A percentile compares a stretch with the other conserved stretches of the same genome.
These are phyloP conservation scores for Bujurquina vittata DNA, from an alignment of 2,113 vertebrate species.

Conservation along the genomic window DNA sequence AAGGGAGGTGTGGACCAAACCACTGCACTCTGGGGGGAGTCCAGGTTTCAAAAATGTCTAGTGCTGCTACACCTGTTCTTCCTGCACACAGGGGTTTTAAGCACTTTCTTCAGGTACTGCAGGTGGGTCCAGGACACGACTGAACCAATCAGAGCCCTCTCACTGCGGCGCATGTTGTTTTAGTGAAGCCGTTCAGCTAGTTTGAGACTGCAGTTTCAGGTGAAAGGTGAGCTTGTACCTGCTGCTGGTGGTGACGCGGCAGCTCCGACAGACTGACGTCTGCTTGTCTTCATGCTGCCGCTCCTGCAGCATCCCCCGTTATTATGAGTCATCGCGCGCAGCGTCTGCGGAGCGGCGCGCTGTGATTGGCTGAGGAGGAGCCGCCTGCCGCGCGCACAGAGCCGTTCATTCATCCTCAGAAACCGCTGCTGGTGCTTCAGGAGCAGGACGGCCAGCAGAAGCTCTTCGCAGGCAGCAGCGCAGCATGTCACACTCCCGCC, in stretches of 20 bases:
- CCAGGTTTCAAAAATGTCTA: too few relatives aligned
- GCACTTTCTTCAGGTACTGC: neutral
- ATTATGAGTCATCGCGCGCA: slow-evolving; percentile 11
- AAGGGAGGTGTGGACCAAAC: neutral
- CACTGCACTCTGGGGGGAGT: too few relatives aligned
- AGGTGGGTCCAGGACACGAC: neutral
- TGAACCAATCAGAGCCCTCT: neutral
- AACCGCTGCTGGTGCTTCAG: slow-evolving; percentile 1
- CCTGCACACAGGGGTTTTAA: neutral
- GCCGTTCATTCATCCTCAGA: neutral
- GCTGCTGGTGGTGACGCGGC: neutral
- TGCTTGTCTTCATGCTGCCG: neutral
- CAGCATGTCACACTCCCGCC: neutral
- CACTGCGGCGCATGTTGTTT: neutral
- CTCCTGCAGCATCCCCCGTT: neutral
- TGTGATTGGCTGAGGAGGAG: neutral
- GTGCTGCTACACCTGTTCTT: neutral
- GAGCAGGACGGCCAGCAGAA: neutral
- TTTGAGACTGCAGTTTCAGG: neutral
- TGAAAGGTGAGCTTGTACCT: neutral
- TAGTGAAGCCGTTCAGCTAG: neutral
- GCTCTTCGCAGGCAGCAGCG: too few relatives aligned
- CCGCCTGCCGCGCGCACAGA: neutral
- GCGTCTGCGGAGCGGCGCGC: neutral
- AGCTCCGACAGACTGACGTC: neutral